Percentiles rank a stretch among this genome's conserved stretches.
phyloP scores from a whole-genome alignment of 2,888 invertebrate species.

The Agrilus mali region DNA sequence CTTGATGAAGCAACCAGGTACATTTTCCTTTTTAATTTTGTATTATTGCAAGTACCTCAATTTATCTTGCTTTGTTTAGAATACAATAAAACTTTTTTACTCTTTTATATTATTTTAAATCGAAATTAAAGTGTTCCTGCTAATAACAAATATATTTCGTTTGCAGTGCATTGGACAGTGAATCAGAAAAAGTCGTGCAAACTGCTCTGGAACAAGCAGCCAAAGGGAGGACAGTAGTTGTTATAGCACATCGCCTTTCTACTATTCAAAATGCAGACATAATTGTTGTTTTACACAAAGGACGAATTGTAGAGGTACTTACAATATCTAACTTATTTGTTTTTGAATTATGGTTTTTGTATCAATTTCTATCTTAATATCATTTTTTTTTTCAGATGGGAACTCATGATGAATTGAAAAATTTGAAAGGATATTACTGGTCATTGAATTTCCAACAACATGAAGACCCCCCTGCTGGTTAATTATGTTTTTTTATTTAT shows the following conservation, averaged over 20 bases:
- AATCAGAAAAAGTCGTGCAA: slow-evolving; percentile 85
- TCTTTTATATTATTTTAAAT: no score
- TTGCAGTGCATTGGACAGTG: slow-evolving; percentile 78
- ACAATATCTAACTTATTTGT: background rate
- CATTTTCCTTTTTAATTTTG: background rate
- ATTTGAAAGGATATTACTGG: slow-evolving; percentile 72
- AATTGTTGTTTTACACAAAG: slow-evolving; percentile 81
- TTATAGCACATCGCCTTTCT: slow-evolving; percentile 88
- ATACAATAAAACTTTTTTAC: no score
- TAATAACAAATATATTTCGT: slow-evolving; percentile 6
- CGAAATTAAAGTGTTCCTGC: background rate
- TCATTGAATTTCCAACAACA: slow-evolving; percentile 64
- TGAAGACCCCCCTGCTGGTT: slow-evolving; percentile 5
- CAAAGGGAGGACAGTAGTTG: slow-evolving; percentile 78
- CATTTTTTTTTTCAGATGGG: slow-evolving; percentile 55
- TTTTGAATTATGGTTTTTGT: background rate
- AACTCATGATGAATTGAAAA: slow-evolving; percentile 66
- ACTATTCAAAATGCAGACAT: slow-evolving; percentile 84
- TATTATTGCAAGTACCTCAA: background rate
- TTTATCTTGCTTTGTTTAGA: background rate
- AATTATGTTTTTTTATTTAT: background rate
- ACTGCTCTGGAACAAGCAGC: slow-evolving; percentile 74
- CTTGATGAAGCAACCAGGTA: slow-evolving; percentile 93
- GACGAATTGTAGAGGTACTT: slow-evolving; percentile 62
- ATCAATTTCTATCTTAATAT: background rate